Percentiles rank a stretch among this genome's conserved stretches.
phyloP scores from a whole-genome alignment of 2,113 vertebrate species.

The Aegithalos caudatus region DNA sequence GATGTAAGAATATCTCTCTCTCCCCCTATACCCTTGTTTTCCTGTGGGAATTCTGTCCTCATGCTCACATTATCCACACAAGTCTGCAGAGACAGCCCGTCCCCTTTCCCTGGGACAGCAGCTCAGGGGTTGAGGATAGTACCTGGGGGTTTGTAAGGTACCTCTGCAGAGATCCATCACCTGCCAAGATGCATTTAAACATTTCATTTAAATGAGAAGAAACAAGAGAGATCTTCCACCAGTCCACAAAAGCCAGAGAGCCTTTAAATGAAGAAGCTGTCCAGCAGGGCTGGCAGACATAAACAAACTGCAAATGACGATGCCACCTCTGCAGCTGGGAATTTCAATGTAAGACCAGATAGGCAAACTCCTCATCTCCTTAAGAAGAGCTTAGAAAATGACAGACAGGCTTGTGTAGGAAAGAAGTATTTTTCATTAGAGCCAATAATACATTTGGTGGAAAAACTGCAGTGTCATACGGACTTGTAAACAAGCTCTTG shows the following conservation, averaged over 20 bases:
- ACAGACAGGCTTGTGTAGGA: background rate
- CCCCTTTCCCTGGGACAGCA: background rate
- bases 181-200: background rate
- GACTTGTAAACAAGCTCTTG: background rate
- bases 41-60: background rate
- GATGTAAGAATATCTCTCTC: background rate
- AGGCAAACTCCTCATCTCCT: background rate
- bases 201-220: background rate
- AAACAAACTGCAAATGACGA: background rate
- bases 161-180: background rate
- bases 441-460: background rate
- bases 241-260: background rate
- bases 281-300: background rate
- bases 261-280: background rate
- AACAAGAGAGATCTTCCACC: background rate
- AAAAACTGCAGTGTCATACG: background rate
- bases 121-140: background rate
- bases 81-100: background rate
- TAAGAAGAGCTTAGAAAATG: background rate
- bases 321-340: background rate
- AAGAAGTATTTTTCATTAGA: background rate
- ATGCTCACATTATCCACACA: fast-evolving
- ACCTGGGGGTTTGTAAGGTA: background rate
- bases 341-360: background rate
- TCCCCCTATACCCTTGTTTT: fast-evolving